These are phyloP conservation scores for Plecotus auritus DNA, from an alignment of 2,113 vertebrate genomes.

Conservation along the genomic window DNA sequence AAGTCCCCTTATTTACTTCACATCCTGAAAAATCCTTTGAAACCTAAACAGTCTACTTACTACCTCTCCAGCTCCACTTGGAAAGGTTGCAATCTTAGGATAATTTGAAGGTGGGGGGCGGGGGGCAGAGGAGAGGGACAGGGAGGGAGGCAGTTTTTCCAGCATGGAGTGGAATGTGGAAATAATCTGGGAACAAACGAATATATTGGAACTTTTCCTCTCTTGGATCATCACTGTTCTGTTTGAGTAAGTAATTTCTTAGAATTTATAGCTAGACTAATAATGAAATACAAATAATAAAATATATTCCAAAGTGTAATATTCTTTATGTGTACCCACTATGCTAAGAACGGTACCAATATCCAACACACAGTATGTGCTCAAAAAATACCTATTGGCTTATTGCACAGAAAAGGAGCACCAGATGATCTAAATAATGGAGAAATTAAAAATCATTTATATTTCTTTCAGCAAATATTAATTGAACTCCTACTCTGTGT, in stretches of 20 bases:
- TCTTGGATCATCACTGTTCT: not conserved
- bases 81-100: not conserved
- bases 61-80: not conserved
- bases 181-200: not conserved
- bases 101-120: not conserved
- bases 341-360: not conserved
- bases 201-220: not conserved
- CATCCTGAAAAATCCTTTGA: conserved; percentile 44
- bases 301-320: not conserved
- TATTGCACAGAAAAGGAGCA: not conserved
- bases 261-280: not conserved
- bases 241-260: not conserved
- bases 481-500: not conserved
- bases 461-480: conserved; percentile 2
- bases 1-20: not conserved
- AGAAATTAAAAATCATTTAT: not conserved
- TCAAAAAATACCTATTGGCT: not conserved
- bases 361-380: not conserved
- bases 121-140: not conserved
- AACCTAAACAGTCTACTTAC: not conserved
- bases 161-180: not conserved
- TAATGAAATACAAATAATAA: conserved; percentile 17
- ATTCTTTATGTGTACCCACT: not conserved
- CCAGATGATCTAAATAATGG: not conserved
- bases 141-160: not conserved